Evolutionary conservation across 1,140 invertebrate genomes (phyloP), one percentile per base, ranked within the genome.

Genomic region (Heliconius hewitsoni): DNA sequence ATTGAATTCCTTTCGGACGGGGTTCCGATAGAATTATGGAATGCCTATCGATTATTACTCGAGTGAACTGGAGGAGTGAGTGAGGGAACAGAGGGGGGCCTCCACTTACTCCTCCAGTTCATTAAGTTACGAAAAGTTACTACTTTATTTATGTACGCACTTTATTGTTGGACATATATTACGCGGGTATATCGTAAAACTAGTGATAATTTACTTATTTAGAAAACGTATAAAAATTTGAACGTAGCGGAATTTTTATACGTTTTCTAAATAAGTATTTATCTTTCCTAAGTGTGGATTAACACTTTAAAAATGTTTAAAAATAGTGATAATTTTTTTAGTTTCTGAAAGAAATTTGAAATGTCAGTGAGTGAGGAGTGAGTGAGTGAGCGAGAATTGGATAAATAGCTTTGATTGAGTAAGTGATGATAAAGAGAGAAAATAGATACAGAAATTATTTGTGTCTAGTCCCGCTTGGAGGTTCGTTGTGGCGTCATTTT

Each of bases 61-160:
- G 50, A 74, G 76, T 75, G 42, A 81, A 27, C 30, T 73, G 34
- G 6, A 37, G 34, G 34, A 37, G 5, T 37, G 72, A 77, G 75
- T 77, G 74, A 81, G 76, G 60, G 18, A 81, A 81, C 75, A 71
- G 66, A 66, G 60, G 30, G 30, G 30, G 23, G 23, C 23, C 23
- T 23, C 23, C 23, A 23, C 23, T 23, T 23, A 23, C 23, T 23
- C 23, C 23, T 23, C 23, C 23, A 23, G 23, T 23, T 23, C 23
- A 23, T 23, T 23, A 23, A 23, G 23, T 23, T 23, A 23, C 23
- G 23, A 23, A 23, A 23, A 23, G 23, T 23, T 23, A 23, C 80
- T 78, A 73, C 75, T 81, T 81, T 81, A 81, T 81, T 81, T 81
- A 81, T 81, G 60, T 16, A 75, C 66, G 76, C 57, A 39, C 42